Evolutionary conservation across 1,140 invertebrate genomes (phyloP).

Genomic region (Temnothorax longispinosus): DNA sequence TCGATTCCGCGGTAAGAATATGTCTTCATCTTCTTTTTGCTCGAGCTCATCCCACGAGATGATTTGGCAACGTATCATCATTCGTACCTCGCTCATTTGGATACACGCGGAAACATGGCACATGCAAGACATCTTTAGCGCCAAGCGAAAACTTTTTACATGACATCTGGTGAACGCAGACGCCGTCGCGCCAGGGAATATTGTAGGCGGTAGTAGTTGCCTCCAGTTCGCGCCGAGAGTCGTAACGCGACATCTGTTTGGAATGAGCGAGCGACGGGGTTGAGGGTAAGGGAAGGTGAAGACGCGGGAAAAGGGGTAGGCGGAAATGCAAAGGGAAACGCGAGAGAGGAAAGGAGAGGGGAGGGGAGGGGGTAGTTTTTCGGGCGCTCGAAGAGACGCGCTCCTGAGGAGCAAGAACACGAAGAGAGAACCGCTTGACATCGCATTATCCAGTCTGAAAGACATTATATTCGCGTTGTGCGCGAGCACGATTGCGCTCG

Average conservation of each 20-base stretch:
- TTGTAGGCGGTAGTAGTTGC: constrained; percentile 57
- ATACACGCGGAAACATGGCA: constrained; percentile 30
- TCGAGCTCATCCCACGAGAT: background rate
- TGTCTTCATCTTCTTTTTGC: background rate
- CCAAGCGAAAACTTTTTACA: constrained; percentile 69
- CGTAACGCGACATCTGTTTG: constrained; percentile 79
- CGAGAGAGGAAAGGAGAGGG: background rate
- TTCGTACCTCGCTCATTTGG: constrained; percentile 9
- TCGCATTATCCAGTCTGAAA: constrained; percentile 72
- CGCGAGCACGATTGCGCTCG: constrained; percentile 9
- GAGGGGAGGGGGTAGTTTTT: constrained; percentile 67
- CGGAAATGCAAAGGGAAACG: constrained; percentile 27
- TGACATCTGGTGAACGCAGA: constrained; percentile 73
- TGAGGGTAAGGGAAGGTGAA: constrained; percentile 33
- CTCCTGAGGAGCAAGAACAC: constrained; percentile 68
- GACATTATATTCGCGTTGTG: constrained; percentile 67
- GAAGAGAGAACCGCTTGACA: constrained; percentile 71
- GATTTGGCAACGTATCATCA: constrained; percentile 7
- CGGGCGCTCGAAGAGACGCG: constrained; percentile 45
- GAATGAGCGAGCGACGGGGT: constrained; percentile 65
- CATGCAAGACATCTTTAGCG: constrained; percentile 6
- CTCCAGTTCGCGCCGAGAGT: constrained; percentile 61
- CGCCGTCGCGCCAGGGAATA: constrained; percentile 1
- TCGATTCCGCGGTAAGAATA: background rate
- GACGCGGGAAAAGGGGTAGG: constrained; percentile 9